Conservation (phyloP, 2,888 invertebrate species). For the Patella ulyssiponensis region DNA sequence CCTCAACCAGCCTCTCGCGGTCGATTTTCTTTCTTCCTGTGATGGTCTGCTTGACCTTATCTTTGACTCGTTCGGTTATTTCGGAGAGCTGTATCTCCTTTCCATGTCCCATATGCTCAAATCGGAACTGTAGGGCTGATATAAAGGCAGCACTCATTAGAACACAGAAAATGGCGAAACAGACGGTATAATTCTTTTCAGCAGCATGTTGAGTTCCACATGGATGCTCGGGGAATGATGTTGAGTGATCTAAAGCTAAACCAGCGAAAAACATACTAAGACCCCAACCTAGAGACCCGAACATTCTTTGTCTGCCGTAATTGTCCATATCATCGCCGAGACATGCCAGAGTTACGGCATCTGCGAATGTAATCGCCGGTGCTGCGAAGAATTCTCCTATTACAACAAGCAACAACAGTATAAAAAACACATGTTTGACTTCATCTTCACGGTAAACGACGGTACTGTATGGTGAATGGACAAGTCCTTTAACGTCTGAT, state of each 20-base stretch:
- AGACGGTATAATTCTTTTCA: conserved; percentile 98
- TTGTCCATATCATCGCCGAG: conserved; percentile 84
- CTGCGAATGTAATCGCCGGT: conserved; percentile 91
- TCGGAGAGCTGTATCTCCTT: conserved; percentile 57
- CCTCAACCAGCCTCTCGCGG: conserved; percentile 52
- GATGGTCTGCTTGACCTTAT: conserved; percentile 55
- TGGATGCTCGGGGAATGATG: conserved; percentile 93
- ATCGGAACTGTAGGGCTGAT: conserved; percentile 88
- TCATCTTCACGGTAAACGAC: conserved; percentile 91
- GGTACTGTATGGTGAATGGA: conserved; percentile 88
- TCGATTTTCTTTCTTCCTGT: conserved; percentile 54
- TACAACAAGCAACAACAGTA: conserved; percentile 90
- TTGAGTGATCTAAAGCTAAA: conserved; percentile 88
- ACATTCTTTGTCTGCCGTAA: conserved; percentile 97
- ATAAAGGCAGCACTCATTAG: conserved; percentile 95
- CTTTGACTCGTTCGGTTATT: conserved; percentile 59
- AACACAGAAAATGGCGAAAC: conserved; percentile 97
- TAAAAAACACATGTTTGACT: conserved; percentile 95
- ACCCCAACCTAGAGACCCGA: conserved; percentile 98
- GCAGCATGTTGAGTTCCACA: conserved; percentile 85
- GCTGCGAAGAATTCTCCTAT: conserved; percentile 98
- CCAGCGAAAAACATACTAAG: conserved; percentile 99
- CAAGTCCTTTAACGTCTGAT: conserved; percentile 52
- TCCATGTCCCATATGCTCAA: conserved; percentile 68
- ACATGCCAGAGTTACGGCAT: conserved; percentile 76